Evolutionary conservation across 2,888 invertebrate genomes (phyloP), one percentile per base, ranked within the genome.

Genomic region (Drosophila atripex): DNA sequence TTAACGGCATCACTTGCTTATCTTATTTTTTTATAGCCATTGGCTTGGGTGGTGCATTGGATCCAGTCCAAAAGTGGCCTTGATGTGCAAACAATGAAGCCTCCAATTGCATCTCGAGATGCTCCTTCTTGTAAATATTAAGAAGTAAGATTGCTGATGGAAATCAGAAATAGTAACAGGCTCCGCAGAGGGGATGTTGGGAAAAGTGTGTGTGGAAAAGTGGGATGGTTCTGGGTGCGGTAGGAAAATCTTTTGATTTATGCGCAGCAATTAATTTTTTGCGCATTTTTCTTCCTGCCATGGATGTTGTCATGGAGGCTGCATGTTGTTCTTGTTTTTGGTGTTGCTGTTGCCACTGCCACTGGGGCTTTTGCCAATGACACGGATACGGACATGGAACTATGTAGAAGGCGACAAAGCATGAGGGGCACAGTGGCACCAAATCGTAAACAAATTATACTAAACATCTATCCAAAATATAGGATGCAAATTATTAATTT

Each of bases 221-320:
- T 21, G 35, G 21, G 21, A 3, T 23, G 21, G 46, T 35, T 51
- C 32, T 28, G 32, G 32, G 60, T 23, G 30, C 57, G 54, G 51
- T 23, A 56, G 80, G 76, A 80, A 88, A 85, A 75, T 73, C 82
- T 88, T 88, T 88, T 89, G 88, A 88, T 88, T 88, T 88, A 88
- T 88, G 86, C 75, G 66, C 77, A 85, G 83, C 88, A 88, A 88
- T 88, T 88, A 88, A 88, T 88, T 89, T 88, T 87, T 88, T 87
- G 84, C 88, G 65, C 84, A 86, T 83, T 83, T 83, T 57, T 58
- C 28, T 9, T 43, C 43, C 55, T 56, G 68, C 47, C 59, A 63
- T 57, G 53, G 50, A 64, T 76, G 72, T 71, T 78, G 71, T 75
- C 70, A 74, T 61, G 75, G 12, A 4, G 32, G 32, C 63, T 71